Conservation (phyloP, 1,140 invertebrate species). For the Microvelia longipes region DNA sequence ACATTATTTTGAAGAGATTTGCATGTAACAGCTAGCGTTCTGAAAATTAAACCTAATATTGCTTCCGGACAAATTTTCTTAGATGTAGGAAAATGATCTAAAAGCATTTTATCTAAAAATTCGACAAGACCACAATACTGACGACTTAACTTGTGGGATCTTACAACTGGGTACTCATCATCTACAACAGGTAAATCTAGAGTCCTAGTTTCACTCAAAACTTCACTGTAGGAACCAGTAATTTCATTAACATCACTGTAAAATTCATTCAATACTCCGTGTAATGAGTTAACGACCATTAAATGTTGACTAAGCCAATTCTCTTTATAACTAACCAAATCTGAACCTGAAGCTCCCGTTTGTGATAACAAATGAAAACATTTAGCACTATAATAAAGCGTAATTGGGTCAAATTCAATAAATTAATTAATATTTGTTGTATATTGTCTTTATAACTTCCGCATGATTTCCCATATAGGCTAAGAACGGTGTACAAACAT, state of each 20-base stretch:
- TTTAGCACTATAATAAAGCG: not conserved
- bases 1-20: not conserved
- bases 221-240: not conserved
- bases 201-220: not conserved
- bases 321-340: not conserved
- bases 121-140: not conserved
- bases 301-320: not conserved
- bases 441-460: not conserved
- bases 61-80: not conserved
- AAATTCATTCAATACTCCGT: not conserved
- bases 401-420: not conserved
- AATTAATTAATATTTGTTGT: not conserved
- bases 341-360: not conserved
- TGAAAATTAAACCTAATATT: not conserved
- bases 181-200: not conserved
- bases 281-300: not conserved
- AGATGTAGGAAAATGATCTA: not conserved
- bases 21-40: not conserved
- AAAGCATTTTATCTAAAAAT: not conserved
- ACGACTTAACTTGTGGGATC: not conserved
- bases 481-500: not conserved
- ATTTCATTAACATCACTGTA: not conserved
- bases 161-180: not conserved
- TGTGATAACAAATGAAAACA: not conserved
- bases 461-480: not conserved